Base-by-base conservation (phyloP, 2,797 vertebrate genomes). In the Ispidina lecontei region DNA sequence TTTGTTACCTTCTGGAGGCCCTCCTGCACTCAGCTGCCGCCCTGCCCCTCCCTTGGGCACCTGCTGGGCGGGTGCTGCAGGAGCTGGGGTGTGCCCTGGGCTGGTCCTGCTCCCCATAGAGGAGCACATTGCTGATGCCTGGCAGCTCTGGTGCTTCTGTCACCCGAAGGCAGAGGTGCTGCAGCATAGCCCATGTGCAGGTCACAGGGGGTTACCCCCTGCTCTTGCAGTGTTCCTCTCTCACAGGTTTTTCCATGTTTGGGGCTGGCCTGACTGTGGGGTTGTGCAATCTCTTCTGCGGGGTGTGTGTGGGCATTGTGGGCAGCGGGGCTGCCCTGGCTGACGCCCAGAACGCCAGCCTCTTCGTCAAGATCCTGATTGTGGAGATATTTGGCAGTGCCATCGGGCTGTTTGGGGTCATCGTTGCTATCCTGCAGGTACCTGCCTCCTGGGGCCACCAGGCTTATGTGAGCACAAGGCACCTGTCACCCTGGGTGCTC, bases 321-420 rank as follows among this genome's bases (percentile, higher is more conserved):
- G 99, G 99, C 96, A 99, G 99, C 47, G 99, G 99, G 58, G 99
- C 99, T 4, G 99, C 99, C 52, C 85, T 99, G 95, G 99, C 99
- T 5, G 99, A 99, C 43, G 99, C 99, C 35, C 99, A 99, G 97
- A 99, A 99, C 17, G 97, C 98, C 93, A 99, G 98, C 96, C 99
- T 99, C 79, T 99, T 99, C 4, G 99, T 99, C 46, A 99, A 99
- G 98, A 99, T 99, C 94, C 98, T 99, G 91, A 99, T 99, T 2
- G 99, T 99, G 97, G 99, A 99, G 97, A 99, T 99, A 96, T 99
- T 99, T 59, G 99, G 99, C 97, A 99, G 99, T 39, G 99, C 99
- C 84, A 99, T 99, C 7, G 99, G 99, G 68, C 98, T 99, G 81
- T 99, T 99, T 29, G 99, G 99, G 4, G 99, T 99, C 94, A 99